Evolutionary conservation across 2,113 vertebrate genomes (phyloP).

Genomic region (Castor canadensis): DNA sequence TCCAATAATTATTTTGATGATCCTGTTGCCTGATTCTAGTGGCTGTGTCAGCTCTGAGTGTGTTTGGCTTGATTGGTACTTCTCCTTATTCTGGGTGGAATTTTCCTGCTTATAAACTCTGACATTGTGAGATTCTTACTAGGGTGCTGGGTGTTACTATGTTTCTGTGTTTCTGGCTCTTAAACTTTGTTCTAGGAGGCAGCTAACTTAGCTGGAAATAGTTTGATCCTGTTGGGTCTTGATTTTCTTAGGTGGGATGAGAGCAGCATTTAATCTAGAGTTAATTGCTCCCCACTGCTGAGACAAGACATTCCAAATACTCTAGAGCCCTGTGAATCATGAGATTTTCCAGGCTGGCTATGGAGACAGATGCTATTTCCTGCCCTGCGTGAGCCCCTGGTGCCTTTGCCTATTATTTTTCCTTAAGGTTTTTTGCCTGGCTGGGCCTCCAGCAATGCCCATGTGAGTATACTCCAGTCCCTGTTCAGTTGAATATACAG

Average conservation of each 20-base stretch:
- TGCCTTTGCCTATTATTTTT: not conserved
- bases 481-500: too few species aligned
- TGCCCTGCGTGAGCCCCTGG: not conserved
- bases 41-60: not conserved
- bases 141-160: not conserved
- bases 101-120: not conserved
- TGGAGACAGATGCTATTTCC: not conserved
- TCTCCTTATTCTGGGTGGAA: not conserved
- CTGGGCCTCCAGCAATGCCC: not conserved
- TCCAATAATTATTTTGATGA: not conserved
- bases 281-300: not conserved
- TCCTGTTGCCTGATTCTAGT: not conserved
- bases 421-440: not conserved
- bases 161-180: too few species aligned
- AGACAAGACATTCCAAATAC: not conserved
- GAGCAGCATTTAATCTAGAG: not conserved
- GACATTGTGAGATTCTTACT: not conserved
- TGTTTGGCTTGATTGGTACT: not conserved
- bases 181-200: not conserved
- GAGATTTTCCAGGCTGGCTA: not conserved
- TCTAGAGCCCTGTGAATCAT: not conserved
- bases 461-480: rapidly evolving
- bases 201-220: not conserved
- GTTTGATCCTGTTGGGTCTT: not conserved
- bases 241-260: not conserved